Base-by-base conservation (phyloP, 2,888 invertebrate genomes). In the Leucania comma region DNA sequence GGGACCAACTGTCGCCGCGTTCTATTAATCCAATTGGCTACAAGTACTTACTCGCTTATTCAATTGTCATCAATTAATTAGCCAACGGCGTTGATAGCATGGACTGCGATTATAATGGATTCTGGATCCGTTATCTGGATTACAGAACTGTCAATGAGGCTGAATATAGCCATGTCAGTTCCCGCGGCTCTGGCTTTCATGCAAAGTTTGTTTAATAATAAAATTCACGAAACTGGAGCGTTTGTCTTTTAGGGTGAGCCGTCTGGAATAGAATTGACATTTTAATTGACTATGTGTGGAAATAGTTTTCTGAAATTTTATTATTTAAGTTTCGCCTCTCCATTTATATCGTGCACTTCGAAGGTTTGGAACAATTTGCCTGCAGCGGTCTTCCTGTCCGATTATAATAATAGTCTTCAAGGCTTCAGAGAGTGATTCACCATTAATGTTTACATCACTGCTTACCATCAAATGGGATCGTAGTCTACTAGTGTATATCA, bases 41-140 rank as follows among this genome's bases (percentile, higher is more conserved):
- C 70, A 76, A 72, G 72, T 65, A 72, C 62, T 71, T 60, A 69
- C 56, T 64, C 59, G 72, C 61, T 78, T 75, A 86, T 78, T 85
- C 75, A 77, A 78, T 73, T 72, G 62, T 62, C 71, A 83, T 81
- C 71, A 83, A 83, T 85, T 85, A 82, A 86, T 84, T 78, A 78
- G 57, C 61, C 26, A 53, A 59, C 63, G 58, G 71, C 61, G 72
- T 76, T 74, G 75, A 80, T 84, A 72, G 81, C 69, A 72, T 63
- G 57, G 54, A 60, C 61, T 71, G 60, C 51, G 67, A 78, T 64
- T 78, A 78, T 78, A 82, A 82, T 82, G 48, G 75, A 82, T 84
- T 79, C 68, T 58, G 42, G 57, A 35, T 61, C 67, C 53, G 68
- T 59, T 76, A 84, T 72, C 71, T 60, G 62, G 72, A 68, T 60